Evolutionary conservation across 2,888 invertebrate species (phyloP).

Genomic region (Melanchra persicariae): DNA sequence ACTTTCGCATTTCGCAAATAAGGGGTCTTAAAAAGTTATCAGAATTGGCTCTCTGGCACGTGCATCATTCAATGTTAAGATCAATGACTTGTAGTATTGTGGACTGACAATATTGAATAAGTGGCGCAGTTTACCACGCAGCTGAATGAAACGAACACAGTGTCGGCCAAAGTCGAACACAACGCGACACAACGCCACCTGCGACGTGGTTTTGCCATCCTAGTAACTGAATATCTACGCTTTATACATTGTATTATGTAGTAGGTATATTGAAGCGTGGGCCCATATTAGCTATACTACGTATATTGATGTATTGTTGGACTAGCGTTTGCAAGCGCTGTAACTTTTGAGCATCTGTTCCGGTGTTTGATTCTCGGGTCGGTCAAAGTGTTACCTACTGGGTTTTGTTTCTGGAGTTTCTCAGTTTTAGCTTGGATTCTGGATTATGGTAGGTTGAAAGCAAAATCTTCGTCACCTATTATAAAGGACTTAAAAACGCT

Average conservation of each 20-base stretch:
- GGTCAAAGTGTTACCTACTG: too few relatives aligned
- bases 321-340: background rate
- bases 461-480: background rate
- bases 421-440: background rate
- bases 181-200: background rate
- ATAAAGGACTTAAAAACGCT: too few relatives aligned
- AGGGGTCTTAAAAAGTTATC: too few relatives aligned
- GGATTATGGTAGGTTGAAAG: background rate
- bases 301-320: background rate
- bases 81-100: background rate
- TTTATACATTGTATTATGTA: constrained; percentile 11
- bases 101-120: background rate
- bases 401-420: background rate
- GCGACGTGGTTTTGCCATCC: constrained; percentile 14
- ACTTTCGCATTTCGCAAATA: too few relatives aligned
- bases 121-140: background rate
- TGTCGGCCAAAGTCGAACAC: background rate
- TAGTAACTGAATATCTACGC: constrained; percentile 20
- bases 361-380: too few relatives aligned
- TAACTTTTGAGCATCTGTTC: too few relatives aligned
- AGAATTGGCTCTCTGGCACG: too few relatives aligned
- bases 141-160: background rate
- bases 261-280: background rate
- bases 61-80: background rate
- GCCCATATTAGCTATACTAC: background rate